phyloP scores from a whole-genome alignment of 1,140 invertebrate species.

The Portunus trituberculatus region DNA sequence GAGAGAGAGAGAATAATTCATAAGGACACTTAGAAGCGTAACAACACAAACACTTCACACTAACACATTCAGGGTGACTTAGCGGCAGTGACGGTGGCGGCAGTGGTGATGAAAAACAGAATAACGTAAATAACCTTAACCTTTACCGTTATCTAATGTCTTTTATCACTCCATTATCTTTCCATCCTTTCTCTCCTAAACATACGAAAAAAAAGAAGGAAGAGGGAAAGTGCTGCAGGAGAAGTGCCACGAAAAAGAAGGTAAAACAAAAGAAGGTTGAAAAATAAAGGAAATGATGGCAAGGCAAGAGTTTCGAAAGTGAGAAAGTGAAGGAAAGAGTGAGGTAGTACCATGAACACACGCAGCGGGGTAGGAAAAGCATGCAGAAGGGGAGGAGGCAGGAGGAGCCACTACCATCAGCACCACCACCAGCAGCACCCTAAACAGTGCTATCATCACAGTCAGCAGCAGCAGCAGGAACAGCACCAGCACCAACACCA shows the following conservation, averaged over 20 bases:
- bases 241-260: background rate
- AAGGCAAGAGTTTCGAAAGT: background rate
- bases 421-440: background rate
- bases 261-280: background rate
- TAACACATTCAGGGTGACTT: too few species aligned
- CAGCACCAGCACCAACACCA: background rate
- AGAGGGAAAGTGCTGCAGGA: background rate
- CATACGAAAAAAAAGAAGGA: background rate
- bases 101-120: too few species aligned
- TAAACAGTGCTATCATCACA: background rate
- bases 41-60: too few species aligned
- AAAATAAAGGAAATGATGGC: background rate
- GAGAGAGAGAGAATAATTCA: too few species aligned
- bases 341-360: background rate
- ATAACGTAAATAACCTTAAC: too few species aligned
- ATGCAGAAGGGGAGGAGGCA: slow-evolving; percentile 10
- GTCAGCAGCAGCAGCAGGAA: background rate
- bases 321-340: background rate
- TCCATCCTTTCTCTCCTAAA: background rate
- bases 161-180: too few species aligned
- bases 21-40: too few species aligned
- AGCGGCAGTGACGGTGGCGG: too few species aligned
- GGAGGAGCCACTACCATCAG: background rate
- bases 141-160: too few species aligned
- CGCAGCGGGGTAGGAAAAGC: background rate